These are phyloP conservation scores for Hydrozoanthus gracilis DNA, from an alignment of 92 coral and sea anemone genomes.

Conservation along the genomic window DNA sequence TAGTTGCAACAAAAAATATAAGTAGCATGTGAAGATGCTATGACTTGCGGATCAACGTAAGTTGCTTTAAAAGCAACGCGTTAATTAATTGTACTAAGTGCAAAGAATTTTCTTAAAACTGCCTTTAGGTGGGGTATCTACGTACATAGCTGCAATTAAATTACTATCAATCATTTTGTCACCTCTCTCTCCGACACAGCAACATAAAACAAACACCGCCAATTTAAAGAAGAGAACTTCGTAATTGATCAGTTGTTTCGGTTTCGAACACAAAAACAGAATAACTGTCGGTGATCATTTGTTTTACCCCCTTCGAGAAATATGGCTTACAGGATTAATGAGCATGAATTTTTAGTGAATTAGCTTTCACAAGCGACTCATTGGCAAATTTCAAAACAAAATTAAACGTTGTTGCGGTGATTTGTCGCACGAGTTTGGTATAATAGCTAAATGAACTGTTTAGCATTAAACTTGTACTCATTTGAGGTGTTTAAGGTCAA, in stretches of 20 bases:
- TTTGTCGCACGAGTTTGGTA: not conserved
- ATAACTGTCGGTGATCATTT: conserved; percentile 22
- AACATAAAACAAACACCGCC: conserved; percentile 50
- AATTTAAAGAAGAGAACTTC: conserved; percentile 31
- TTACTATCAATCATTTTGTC: conserved; percentile 54
- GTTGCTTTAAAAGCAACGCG: conserved; percentile 23
- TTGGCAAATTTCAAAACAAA: not conserved
- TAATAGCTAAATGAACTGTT: conserved; percentile 32
- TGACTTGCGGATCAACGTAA: conserved; percentile 32
- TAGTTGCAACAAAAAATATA: not conserved
- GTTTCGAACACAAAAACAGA: conserved; percentile 14
- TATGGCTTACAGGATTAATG: conserved; percentile 26
- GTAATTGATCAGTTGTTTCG: conserved; percentile 42
- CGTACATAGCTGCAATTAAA: conserved; percentile 33
- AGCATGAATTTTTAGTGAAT: not conserved
- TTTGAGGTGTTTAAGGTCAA: conserved; percentile 10
- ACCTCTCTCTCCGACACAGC: conserved; percentile 36
- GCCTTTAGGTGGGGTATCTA: conserved; percentile 51
- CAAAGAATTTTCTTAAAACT: conserved; percentile 31
- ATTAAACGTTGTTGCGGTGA: not conserved
- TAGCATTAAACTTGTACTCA: conserved; percentile 2
- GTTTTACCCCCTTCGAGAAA: conserved; percentile 47
- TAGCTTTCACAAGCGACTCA: not conserved
- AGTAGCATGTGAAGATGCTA: not conserved
- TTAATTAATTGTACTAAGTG: conserved; percentile 29